Base-by-base conservation (phyloP, 2,113 vertebrate genomes). In the Ibidorhyncha struthersii region DNA sequence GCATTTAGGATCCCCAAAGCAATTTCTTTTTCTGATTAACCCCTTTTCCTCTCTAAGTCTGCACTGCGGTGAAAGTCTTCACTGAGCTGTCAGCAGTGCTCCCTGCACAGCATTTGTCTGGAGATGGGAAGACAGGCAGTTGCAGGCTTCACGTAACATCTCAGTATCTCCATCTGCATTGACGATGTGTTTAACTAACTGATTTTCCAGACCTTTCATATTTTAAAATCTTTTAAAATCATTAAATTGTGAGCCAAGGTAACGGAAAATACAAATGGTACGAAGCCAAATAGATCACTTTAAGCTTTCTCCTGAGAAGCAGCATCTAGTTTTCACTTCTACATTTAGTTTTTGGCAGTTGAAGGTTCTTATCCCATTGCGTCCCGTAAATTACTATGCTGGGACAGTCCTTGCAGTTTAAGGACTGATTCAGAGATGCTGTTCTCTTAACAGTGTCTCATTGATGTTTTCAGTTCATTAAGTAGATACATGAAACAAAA, bases 391-490 rank as follows among this genome's bases (percentile, higher is more conserved):
- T 96, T 89, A 93, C 86, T 80, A 9, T 70, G 86, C 82, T 96
- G 86, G 91, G 67, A 82, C 36, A 80, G 58, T 62, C 73, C 89
- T 86, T 88, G 89, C 82, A 95, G 74, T 87, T 84, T 91, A 36
- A 81, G 96, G 84, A 38, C 93, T 53, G 53, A 86, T 80, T 91
- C 84, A 80, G 89, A 82, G 79, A 52, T 18, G 32, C 61, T 85
- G 73, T 94, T 97, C 86, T 69, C 58, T 88, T 77, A 61, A 61
- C 71, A 93, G 34, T 38, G 74, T 96, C 95, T 94, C 95, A 56
- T 82, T 94, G 87, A 79, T 95, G 89, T 83, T 97, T 95, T 93
- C 95, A 92, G 93, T 92, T 96, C 92, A 82, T 95, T 96, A 96
- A 92, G 69, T 80, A 97, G 88, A 86, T 79, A 59, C 25, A 50